Percentiles rank a stretch among this genome's conserved stretches.
These are phyloP conservation scores for Actinia equina DNA, from an alignment of 64 coral and sea anemone genomes.

Conservation along the genomic window DNA sequence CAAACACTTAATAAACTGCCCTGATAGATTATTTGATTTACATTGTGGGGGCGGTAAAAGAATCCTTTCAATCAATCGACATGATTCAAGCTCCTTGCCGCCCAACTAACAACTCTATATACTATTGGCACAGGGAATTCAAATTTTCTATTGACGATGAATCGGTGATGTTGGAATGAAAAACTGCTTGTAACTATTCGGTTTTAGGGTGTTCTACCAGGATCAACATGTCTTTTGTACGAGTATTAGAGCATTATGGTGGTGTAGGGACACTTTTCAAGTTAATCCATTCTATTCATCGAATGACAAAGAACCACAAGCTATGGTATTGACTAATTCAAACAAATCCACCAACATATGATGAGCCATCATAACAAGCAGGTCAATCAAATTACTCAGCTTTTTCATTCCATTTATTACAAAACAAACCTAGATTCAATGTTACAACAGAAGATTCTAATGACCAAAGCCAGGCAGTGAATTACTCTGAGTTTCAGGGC, in stretches of 20 bases:
- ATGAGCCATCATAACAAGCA: not conserved
- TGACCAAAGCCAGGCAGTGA: too few species aligned
- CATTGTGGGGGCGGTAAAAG: not conserved
- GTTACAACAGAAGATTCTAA: not conserved
- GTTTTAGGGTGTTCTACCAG: not conserved
- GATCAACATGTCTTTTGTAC: not conserved
- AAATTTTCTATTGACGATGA: not conserved
- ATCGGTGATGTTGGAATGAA: not conserved
- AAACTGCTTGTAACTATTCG: constrained; percentile 8
- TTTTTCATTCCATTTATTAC: not conserved
- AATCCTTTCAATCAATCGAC: not conserved
- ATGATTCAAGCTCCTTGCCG: not conserved
- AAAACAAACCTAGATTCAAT: not conserved
- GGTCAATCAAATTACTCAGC: not conserved
- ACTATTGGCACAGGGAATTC: not conserved
- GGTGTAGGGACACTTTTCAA: not conserved
- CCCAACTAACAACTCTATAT: not conserved
- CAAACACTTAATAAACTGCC: not conserved
- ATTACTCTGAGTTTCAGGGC: too few species aligned
- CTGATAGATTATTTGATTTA: not conserved
- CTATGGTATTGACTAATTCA: not conserved
- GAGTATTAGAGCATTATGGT: not conserved
- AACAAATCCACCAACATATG: not conserved
- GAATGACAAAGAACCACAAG: not conserved
- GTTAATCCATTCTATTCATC: constrained; percentile 4